phyloP scores from a whole-genome alignment of 2,888 invertebrate species.

The Netelia melanura region DNA sequence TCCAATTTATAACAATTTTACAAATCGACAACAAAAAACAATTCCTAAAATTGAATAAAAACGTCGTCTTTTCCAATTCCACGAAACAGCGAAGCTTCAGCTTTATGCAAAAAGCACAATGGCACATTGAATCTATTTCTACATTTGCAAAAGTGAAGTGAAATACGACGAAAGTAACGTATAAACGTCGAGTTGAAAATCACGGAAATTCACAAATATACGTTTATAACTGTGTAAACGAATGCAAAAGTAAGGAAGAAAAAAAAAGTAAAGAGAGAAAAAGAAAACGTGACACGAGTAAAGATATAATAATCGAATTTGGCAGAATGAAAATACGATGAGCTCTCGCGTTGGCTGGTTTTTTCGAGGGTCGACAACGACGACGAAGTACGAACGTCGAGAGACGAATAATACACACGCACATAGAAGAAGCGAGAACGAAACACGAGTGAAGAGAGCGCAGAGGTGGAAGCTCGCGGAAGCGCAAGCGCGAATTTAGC shows the following conservation, averaged over 20 bases:
- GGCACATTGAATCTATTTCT: neutral
- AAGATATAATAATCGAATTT: conserved; percentile 35
- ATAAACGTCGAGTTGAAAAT: neutral
- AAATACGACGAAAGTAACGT: neutral
- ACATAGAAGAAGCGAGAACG: conserved; percentile 1
- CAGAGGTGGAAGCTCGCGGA: conserved; percentile 56
- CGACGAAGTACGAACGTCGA: neutral
- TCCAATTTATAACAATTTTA: no score
- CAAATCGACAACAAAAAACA: no score
- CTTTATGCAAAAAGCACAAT: no score
- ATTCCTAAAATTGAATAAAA: no score
- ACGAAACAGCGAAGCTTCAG: no score
- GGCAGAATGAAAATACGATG: conserved; percentile 59
- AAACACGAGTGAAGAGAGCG: conserved; percentile 33
- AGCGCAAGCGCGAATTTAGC: conserved; percentile 78
- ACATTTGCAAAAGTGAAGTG: neutral
- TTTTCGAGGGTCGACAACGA: conserved; percentile 27
- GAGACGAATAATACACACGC: conserved; percentile 10
- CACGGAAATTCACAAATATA: neutral
- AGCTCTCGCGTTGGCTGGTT: conserved; percentile 39
- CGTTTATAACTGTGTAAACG: neutral
- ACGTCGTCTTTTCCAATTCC: no score
- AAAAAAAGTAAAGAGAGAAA: neutral
- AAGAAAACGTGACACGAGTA: neutral
- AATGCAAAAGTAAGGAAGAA: neutral